Evolutionary conservation across 92 coral and sea anemone genomes (phyloP), one percentile per base, ranked within the genome.

Genomic region (Paramuricea clavata): DNA sequence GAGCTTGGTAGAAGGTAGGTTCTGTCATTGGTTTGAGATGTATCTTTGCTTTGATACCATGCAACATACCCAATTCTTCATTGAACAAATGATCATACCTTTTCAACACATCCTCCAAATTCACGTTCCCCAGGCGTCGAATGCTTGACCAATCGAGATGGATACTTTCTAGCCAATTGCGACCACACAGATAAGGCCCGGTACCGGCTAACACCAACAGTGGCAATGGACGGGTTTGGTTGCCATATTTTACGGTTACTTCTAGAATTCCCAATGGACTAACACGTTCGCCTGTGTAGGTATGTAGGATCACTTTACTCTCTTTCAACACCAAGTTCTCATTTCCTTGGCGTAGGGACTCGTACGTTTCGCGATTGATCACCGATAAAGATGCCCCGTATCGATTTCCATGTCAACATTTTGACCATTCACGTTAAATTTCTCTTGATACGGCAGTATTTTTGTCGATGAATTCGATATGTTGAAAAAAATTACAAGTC

Each of bases 221-320:
- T 26, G 91, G 93, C 21, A 86, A 71, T 43, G 68, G 41, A 59
- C 30, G 33, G 25, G 50, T 22, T 1, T 69, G 61, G 25, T 83
- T 73, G 13, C 62, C 82, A 23, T 87, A 84, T 27, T 42, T 6
- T 16, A 91, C 93, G 43, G 27, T 60, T 16, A 83, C 89, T 35
- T 85, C 76, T 17, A 72, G 77, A 31, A 32, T 26, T 79, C 83
- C 89, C 60, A 73, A 50, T 72, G 89, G 88, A 22, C 83, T 69
- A 59, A 87, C 47, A 79, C 44, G 25, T 78, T 89, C 82, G 28
- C 94, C 92, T 0, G 93, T 89, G 71, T 92, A 88, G 12, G 85
- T 91, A 81, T 41, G 92, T 74, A 85, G 49, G n/a, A 52, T 65
- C 41, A 75, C 74, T 26, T 69, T 30, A 21, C 21, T 56, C n/a